A percentile compares a stretch with the other conserved stretches of the same genome.
These are phyloP conservation scores for Itoplectis maculator DNA, from an alignment of 2,888 invertebrate species.

Conservation along the genomic window DNA sequence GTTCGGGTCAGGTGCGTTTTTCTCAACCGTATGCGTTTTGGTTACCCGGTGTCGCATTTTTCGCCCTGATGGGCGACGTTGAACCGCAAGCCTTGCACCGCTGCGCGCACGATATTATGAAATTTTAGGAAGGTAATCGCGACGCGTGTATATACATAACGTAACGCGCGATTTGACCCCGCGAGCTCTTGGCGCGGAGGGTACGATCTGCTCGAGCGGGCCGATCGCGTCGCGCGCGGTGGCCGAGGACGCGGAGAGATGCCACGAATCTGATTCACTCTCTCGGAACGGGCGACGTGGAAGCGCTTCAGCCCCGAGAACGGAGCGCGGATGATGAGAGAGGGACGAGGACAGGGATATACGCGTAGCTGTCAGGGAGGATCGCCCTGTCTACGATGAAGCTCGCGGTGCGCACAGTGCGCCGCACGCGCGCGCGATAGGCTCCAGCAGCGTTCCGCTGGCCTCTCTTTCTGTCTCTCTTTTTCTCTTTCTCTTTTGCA, in stretches of 20 bases:
- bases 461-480: neutral
- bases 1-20: too few species aligned
- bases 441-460: conserved; percentile 74
- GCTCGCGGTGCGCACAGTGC: conserved; percentile 81
- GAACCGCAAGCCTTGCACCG: too few species aligned
- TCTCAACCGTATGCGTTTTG: too few species aligned
- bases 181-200: neutral
- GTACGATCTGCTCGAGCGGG: conserved; percentile 2
- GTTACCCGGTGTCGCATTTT: neutral
- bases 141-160: too few species aligned
- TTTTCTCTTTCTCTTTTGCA: conserved; percentile 10
- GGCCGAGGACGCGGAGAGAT: conserved; percentile 32
- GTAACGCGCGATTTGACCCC: too few species aligned
- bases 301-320: conserved; percentile 29
- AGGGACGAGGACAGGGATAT: conserved; percentile 60
- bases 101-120: neutral
- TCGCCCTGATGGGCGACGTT: too few species aligned
- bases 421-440: conserved; percentile 72
- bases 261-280: conserved; percentile 55
- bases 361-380: conserved; percentile 79
- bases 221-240: conserved; percentile 39
- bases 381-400: conserved; percentile 82
- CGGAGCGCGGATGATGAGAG: conserved; percentile 13
- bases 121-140: too few species aligned
- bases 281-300: conserved; percentile 35